Conservation (phyloP, 2,113 vertebrate species). For the Cebus imitator region DNA sequence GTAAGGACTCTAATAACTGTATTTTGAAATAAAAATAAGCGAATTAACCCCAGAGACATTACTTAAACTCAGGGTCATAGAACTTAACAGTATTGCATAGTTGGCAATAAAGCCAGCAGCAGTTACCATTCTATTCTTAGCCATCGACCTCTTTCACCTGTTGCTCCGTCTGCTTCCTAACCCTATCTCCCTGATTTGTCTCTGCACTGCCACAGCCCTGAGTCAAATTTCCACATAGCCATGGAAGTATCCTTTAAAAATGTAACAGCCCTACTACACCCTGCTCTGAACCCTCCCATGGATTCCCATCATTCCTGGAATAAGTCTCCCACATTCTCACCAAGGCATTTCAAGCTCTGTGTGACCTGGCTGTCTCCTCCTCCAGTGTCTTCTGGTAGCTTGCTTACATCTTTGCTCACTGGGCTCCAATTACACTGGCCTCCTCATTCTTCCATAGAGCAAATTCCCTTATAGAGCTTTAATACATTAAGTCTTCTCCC, state of each 20-base stretch:
- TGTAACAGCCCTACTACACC: neutral
- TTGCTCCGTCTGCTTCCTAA: fast-evolving
- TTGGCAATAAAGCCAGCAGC: neutral
- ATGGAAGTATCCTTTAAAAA: neutral
- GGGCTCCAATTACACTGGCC: neutral
- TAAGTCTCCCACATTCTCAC: neutral
- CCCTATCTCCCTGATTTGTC: neutral
- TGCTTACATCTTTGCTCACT: neutral
- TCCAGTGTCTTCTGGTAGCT: too few species aligned
- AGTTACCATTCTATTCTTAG: neutral
- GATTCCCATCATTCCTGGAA: neutral
- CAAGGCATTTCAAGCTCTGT: fast-evolving
- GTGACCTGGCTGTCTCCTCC: neutral
- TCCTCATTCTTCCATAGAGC: neutral
- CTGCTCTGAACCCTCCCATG: fast-evolving
- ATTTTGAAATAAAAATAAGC: neutral
- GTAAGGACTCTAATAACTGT: neutral
- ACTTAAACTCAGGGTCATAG: neutral
- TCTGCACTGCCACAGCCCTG: fast-evolving
- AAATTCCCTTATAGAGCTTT: neutral
- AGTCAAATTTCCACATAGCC: too few species aligned
- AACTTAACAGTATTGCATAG: neutral
- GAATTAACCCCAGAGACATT: neutral
- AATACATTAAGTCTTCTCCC: neutral
- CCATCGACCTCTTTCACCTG: neutral